Percentiles rank a stretch among this genome's conserved stretches.
Conservation (phyloP, 2,888 invertebrate genomes). For the Rhaphigaster nebulosa region DNA sequence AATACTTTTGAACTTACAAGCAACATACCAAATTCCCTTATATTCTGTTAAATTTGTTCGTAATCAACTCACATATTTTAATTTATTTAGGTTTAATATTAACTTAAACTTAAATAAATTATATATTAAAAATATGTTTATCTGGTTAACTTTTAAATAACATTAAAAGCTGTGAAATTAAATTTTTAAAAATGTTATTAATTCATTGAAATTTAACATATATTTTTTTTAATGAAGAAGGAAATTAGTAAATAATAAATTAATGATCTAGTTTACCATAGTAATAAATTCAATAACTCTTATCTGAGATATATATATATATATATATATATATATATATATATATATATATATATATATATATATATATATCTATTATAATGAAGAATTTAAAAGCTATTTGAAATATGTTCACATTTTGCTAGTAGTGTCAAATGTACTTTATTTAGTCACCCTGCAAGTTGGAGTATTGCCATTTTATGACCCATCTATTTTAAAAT, state of each 20-base stretch:
- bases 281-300: neutral
- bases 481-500: neutral
- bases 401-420: neutral
- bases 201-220: neutral
- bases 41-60: neutral
- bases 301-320: neutral
- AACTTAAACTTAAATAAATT: neutral
- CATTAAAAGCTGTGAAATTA: neutral
- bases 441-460: conserved; percentile 23
- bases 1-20: neutral
- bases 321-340: neutral
- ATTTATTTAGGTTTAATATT: neutral
- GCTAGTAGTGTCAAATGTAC: neutral
- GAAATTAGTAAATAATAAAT: neutral
- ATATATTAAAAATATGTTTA: neutral
- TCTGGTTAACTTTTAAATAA: neutral
- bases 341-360: neutral
- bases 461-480: conserved; percentile 6
- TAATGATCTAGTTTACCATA: neutral
- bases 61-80: neutral
- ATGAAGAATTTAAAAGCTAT: neutral
- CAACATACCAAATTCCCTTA: neutral
- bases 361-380: neutral
- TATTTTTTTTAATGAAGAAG: neutral
- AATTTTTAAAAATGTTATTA: neutral